Conservation (phyloP, 2,888 invertebrate genomes). For the Eupithecia insigniata region DNA sequence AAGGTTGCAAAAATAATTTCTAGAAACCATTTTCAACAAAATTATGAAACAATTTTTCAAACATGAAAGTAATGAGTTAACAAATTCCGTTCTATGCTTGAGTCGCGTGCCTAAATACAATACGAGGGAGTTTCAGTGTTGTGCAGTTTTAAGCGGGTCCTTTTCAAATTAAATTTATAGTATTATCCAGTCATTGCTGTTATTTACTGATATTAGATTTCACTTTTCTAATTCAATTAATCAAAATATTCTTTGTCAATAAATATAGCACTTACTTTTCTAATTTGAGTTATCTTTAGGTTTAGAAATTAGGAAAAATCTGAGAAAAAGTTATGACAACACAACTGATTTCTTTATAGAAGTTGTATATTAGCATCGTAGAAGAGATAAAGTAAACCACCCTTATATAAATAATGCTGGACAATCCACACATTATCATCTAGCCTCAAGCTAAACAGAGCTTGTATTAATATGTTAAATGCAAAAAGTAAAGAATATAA, state of each 20-base stretch:
- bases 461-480: too few relatives aligned
- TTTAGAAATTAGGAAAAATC: not conserved
- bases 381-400: not conserved
- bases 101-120: conserved; percentile 30
- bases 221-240: not conserved
- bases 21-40: not conserved
- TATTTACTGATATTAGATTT: not conserved
- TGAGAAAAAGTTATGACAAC: not conserved
- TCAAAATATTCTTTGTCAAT: too few relatives aligned
- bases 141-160: conserved; percentile 34
- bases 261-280: too few relatives aligned
- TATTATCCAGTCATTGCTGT: conserved; percentile 1
- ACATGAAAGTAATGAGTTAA: conserved; percentile 4
- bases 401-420: too few relatives aligned
- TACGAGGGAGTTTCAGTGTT: conserved; percentile 34
- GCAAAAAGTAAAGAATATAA: too few relatives aligned
- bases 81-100: conserved; percentile 26
- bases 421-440: too few relatives aligned
- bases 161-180: conserved; percentile 31
- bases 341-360: not conserved
- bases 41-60: conserved; percentile 12
- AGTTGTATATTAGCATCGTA: not conserved
- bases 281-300: not conserved
- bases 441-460: too few relatives aligned
- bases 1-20: not conserved